A percentile compares a stretch with the other conserved stretches of the same genome.
Conservation (phyloP, 2,113 vertebrate species). For the Prolemur simus region DNA sequence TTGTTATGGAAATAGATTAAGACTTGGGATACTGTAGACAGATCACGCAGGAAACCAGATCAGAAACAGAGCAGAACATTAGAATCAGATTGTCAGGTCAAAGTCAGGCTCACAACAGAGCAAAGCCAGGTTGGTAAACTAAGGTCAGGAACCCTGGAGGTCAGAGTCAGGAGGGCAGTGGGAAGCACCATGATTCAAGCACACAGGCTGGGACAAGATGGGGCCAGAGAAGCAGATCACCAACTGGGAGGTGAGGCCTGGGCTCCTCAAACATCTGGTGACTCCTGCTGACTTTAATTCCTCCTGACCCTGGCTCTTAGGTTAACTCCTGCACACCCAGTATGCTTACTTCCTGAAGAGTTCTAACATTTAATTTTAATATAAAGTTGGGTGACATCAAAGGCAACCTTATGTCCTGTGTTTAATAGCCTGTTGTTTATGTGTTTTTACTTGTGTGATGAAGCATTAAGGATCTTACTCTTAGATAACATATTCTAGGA, state of each 20-base stretch:
- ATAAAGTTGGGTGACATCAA: slow-evolving; percentile 44
- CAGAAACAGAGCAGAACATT: slow-evolving; percentile 34
- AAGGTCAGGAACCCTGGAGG: slow-evolving; percentile 27
- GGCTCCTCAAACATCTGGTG: slow-evolving; percentile 41
- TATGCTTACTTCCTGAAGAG: slow-evolving; percentile 9
- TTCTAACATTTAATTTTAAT: slow-evolving; percentile 55
- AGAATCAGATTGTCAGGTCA: slow-evolving; percentile 41
- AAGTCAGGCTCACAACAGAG: slow-evolving; percentile 47
- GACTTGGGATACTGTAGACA: not conserved
- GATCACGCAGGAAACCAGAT: not conserved
- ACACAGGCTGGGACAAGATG: not conserved
- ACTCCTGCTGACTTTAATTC: slow-evolving; percentile 38
- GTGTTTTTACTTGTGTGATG: slow-evolving; percentile 38
- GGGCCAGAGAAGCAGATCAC: not conserved
- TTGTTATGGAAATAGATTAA: slow-evolving; percentile 19
- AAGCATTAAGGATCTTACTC: not conserved
- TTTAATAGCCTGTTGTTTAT: not conserved
- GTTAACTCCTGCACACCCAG: slow-evolving; percentile 1
- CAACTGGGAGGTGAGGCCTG: slow-evolving; percentile 28
- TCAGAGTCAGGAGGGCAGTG: slow-evolving; percentile 4
- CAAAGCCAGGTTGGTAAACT: slow-evolving; percentile 14
- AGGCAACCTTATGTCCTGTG: not conserved
- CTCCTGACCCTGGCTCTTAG: slow-evolving; percentile 17
- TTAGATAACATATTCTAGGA: not conserved
- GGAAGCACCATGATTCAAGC: not conserved